Evolutionary conservation across 2,113 vertebrate species (phyloP).

Genomic region (Cariama cristata): DNA sequence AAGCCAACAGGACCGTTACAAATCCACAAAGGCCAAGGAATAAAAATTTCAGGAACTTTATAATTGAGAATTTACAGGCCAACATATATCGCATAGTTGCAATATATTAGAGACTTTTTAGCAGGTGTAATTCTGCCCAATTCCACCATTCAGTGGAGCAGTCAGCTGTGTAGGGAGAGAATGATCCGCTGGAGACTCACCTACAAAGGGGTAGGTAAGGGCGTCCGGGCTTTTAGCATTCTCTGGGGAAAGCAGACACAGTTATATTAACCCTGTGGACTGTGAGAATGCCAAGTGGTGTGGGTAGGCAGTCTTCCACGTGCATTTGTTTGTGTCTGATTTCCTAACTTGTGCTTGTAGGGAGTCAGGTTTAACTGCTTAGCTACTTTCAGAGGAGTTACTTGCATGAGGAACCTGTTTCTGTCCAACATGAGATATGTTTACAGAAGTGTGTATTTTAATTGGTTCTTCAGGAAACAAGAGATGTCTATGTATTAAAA

Average conservation of each 20-base stretch:
- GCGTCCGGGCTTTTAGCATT: not conserved
- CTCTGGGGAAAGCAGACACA: not conserved
- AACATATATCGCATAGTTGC: not conserved
- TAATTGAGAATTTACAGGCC: not conserved
- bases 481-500: not conserved
- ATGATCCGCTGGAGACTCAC: not conserved
- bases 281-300: not conserved
- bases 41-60: not conserved
- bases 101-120: not conserved
- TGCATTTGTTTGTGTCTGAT: not conserved
- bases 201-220: not conserved
- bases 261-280: not conserved
- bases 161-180: not conserved
- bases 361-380: not conserved
- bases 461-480: not conserved
- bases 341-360: not conserved
- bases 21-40: not conserved
- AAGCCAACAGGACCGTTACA: not conserved
- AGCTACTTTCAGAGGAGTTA: not conserved
- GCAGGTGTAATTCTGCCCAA: not conserved
- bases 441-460: not conserved
- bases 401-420: not conserved
- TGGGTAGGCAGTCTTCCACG: fast-evolving
- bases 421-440: not conserved
- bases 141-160: not conserved